Conservation (phyloP, 2,888 invertebrate species). For the Boloria selene region DNA sequence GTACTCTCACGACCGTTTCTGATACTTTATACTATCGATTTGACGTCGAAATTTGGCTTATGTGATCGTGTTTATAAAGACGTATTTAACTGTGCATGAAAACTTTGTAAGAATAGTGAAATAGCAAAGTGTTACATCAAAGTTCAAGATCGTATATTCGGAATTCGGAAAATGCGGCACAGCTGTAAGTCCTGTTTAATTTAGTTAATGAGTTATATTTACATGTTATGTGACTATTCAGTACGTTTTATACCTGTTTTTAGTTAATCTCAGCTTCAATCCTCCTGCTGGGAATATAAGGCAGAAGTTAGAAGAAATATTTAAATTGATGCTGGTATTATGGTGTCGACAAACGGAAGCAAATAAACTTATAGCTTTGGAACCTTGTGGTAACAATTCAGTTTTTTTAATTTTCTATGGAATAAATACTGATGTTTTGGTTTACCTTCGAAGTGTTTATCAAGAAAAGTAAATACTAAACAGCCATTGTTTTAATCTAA, state of each 20-base stretch:
- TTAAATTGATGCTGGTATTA: constrained; percentile 90
- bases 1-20: constrained; percentile 57
- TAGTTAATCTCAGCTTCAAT: constrained; percentile 67
- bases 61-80: constrained; percentile 49
- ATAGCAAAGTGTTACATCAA: constrained; percentile 6
- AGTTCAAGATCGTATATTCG: constrained; percentile 30
- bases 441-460: not conserved
- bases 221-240: constrained; percentile 40
- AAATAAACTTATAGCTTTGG: constrained; percentile 83
- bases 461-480: not conserved
- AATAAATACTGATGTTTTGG: not conserved
- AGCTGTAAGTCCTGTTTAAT: constrained; percentile 72
- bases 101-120: constrained; percentile 29
- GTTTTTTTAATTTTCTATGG: not conserved
- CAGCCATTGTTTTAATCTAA: not conserved
- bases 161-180: constrained; percentile 58
- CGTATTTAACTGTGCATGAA: constrained; percentile 53
- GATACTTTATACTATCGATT: constrained; percentile 66
- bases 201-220: constrained; percentile 28
- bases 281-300: constrained; percentile 67
- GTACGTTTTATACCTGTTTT: constrained; percentile 45
- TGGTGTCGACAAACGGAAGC: constrained; percentile 91
- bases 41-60: constrained; percentile 53
- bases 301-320: constrained; percentile 88
- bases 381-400: constrained; percentile 77